phyloP scores from a whole-genome alignment of 2,113 vertebrate genomes.

The Catharus bicknelli region DNA sequence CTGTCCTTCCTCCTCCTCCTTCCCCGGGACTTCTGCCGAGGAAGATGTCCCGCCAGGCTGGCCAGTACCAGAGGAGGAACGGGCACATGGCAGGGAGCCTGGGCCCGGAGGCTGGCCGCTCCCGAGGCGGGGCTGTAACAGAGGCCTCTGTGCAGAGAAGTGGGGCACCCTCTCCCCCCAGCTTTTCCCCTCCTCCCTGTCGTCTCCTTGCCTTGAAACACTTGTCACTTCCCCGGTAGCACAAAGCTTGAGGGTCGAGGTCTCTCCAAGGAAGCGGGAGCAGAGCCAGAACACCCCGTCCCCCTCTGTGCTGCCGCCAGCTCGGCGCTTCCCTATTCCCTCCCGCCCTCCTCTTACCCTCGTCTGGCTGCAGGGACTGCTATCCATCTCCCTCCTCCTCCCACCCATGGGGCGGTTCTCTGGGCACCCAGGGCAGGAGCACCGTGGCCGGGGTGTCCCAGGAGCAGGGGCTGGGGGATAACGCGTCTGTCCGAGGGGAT shows the following conservation, averaged over 20 bases:
- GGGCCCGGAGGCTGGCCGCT: slow-evolving; percentile 6
- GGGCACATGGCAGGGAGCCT: slow-evolving; percentile 23
- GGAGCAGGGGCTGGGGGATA: neutral
- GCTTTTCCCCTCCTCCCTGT: neutral
- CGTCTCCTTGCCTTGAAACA: slow-evolving; percentile 42
- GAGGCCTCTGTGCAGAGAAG: slow-evolving; percentile 42
- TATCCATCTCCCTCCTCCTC: neutral
- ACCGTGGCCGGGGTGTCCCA: neutral
- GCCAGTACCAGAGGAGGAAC: slow-evolving; percentile 60
- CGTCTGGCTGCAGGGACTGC: neutral
- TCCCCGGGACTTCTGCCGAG: slow-evolving; percentile 48
- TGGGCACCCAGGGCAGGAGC: neutral
- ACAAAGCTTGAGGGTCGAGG: slow-evolving; percentile 25
- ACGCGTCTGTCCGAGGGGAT: neutral
- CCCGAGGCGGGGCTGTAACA: neutral
- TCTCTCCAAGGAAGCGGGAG: slow-evolving; percentile 10
- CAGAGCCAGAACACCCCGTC: neutral
- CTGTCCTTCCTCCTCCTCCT: slow-evolving; percentile 61
- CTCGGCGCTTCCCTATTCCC: neutral
- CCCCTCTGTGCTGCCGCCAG: neutral
- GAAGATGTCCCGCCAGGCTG: slow-evolving; percentile 61
- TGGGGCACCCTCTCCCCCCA: neutral
- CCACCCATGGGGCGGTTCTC: neutral
- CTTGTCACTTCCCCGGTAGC: slow-evolving; percentile 46
- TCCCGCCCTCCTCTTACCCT: neutral